phyloP scores from a whole-genome alignment of 2,113 vertebrate species.

The Macrotus californicus region DNA sequence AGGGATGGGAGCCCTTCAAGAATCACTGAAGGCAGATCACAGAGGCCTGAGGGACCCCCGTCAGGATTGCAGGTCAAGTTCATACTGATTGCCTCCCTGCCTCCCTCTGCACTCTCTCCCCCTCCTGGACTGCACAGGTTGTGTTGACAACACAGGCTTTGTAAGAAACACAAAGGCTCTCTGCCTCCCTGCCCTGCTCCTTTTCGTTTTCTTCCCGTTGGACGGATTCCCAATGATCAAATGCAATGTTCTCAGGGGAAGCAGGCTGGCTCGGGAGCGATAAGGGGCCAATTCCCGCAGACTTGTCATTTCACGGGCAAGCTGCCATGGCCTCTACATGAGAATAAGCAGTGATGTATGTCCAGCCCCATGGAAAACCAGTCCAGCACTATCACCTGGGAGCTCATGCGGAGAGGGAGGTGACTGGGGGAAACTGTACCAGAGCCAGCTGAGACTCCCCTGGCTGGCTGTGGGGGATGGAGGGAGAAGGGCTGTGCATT shows the following conservation, averaged over 20 bases:
- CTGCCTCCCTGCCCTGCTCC: neutral
- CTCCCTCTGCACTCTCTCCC: no score
- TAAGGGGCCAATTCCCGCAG: conserved; percentile 28
- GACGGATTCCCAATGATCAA: conserved; percentile 43
- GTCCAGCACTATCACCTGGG: neutral
- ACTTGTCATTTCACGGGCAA: neutral
- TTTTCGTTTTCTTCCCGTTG: conserved; percentile 55
- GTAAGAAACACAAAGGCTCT: neutral
- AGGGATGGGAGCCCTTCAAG: no score
- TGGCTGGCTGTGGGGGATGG: fast-evolving
- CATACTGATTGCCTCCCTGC: neutral
- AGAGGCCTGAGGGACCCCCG: neutral
- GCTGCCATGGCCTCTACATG: neutral
- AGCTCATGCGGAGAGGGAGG: neutral
- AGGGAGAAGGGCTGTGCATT: neutral
- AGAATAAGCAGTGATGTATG: neutral
- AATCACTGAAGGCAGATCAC: neutral
- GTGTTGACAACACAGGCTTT: conserved; percentile 28
- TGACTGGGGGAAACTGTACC: fast-evolving
- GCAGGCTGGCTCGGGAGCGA: neutral
- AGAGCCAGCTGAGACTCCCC: neutral
- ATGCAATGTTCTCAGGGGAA: neutral
- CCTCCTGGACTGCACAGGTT: neutral
- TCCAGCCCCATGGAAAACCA: neutral
- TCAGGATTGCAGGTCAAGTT: neutral